Percentiles rank a stretch among this genome's conserved stretches.
phyloP scores from a whole-genome alignment of 1,140 invertebrate species.

The Hypsibius dujardini region DNA sequence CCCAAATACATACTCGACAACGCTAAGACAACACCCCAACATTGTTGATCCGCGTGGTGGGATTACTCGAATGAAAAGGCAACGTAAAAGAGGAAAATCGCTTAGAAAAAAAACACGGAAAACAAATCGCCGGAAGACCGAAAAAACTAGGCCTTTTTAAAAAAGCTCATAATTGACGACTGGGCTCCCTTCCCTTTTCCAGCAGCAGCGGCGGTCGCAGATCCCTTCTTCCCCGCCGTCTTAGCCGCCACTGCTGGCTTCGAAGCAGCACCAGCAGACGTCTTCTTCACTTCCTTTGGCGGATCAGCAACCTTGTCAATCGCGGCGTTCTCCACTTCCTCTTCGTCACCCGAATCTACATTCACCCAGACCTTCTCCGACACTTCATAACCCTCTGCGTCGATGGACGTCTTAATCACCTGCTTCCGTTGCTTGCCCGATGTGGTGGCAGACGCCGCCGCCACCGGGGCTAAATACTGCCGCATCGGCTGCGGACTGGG shows the following conservation, averaged over 20 bases:
- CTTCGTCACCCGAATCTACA: too few relatives aligned
- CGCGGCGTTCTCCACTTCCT: not conserved
- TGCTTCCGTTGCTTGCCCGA: not conserved
- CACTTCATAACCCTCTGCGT: not conserved
- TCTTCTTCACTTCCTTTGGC: not conserved
- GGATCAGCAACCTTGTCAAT: not conserved
- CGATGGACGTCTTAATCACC: not conserved
- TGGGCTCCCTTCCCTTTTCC: not conserved
- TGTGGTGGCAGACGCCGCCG: not conserved
- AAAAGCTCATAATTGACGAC: not conserved
- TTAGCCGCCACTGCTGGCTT: not conserved
- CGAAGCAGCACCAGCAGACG: not conserved
- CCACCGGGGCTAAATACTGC: too few relatives aligned
- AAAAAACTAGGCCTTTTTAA: conserved; percentile 9
- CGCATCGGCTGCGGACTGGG: too few relatives aligned
- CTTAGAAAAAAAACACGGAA: too few relatives aligned
- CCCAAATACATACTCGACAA: too few relatives aligned
- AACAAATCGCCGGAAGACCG: too few relatives aligned
- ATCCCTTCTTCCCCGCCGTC: not conserved
- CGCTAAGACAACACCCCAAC: too few relatives aligned
- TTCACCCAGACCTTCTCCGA: conserved; percentile 5
- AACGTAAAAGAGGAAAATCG: too few relatives aligned
- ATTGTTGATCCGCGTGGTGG: too few relatives aligned
- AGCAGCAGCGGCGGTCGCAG: not conserved
- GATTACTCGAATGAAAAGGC: too few relatives aligned